phyloP scores from a whole-genome alignment of 1,140 invertebrate genomes.

The Bombyx mori region ASM3026992v2 NC_085116.1:14707001-14707500 shows the following conservation, averaged over 20 bases:
- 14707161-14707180: not conserved
- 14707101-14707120: not conserved
- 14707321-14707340: slow-evolving; percentile 23
- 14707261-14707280: slow-evolving; percentile 20
- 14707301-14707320: slow-evolving; percentile 42
- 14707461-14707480: too few relatives aligned
- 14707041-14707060: not conserved
- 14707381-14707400: not conserved
- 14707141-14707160: not conserved
- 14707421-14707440: too few relatives aligned
- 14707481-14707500: too few relatives aligned
- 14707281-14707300: slow-evolving; percentile 33
- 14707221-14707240: slow-evolving; percentile 25
- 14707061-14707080: not conserved
- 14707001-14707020: too few relatives aligned
- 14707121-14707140: too few relatives aligned
- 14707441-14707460: too few relatives aligned
- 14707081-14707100: not conserved
- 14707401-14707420: too few relatives aligned
- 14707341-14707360: not conserved
- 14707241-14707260: slow-evolving; percentile 54
- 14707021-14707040: not conserved
- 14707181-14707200: not conserved
- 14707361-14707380: not conserved
- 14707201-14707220: not conserved